Conservation (phyloP, 2,113 vertebrate species). For the Panthera uncia region DNA sequence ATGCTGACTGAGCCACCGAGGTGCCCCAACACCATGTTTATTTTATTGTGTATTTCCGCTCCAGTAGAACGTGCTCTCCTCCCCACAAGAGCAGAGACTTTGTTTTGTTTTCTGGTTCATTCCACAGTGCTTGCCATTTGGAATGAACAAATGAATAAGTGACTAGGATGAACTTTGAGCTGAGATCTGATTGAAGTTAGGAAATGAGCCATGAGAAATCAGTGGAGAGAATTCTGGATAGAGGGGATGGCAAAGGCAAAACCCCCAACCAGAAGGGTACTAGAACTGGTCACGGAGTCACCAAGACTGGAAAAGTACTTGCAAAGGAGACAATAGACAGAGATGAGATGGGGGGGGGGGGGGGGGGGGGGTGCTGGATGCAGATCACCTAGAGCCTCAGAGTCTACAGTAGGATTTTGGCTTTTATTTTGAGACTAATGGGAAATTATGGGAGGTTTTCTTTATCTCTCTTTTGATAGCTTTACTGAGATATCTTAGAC, state of each 20-base stretch:
- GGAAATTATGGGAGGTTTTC: not conserved
- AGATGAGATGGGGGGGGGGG: not conserved
- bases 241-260: not conserved
- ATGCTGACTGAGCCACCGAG: too few species aligned
- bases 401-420: not conserved
- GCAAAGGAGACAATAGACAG: not conserved
- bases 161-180: not conserved
- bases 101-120: not conserved
- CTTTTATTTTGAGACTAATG: slow-evolving; percentile 31
- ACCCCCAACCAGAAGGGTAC: not conserved
- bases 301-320: not conserved
- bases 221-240: not conserved
- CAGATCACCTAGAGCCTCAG: not conserved
- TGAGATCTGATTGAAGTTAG: not conserved
- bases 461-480: not conserved
- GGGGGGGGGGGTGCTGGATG: not conserved
- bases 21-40: not conserved
- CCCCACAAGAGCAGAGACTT: not conserved
- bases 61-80: not conserved
- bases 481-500: slow-evolving; percentile 8
- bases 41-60: not conserved
- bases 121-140: not conserved
- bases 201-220: not conserved
- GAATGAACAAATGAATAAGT: not conserved
- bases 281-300: not conserved